A percentile compares a stretch with the other conserved stretches of the same genome.
These are phyloP conservation scores for Nineta flava DNA, from an alignment of 2,888 invertebrate genomes.

Conservation along the genomic window DNA sequence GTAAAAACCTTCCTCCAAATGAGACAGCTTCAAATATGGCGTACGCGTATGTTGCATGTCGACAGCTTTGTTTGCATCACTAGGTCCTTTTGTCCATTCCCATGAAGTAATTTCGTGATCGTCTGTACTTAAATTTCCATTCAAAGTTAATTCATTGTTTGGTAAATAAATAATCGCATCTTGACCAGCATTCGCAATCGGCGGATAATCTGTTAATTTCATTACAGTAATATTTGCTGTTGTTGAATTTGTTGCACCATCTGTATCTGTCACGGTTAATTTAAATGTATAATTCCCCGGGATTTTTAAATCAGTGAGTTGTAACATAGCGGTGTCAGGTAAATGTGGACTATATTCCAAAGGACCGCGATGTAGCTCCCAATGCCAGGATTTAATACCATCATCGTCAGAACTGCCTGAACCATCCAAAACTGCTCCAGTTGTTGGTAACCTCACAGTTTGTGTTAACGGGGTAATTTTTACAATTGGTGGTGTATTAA, in stretches of 20 bases:
- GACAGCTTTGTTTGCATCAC: slow-evolving; percentile 77
- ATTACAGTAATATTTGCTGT: slow-evolving; percentile 79
- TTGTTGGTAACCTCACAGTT: slow-evolving; percentile 77
- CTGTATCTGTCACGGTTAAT: slow-evolving; percentile 81
- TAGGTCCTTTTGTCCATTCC: slow-evolving; percentile 89
- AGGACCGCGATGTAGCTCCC: slow-evolving; percentile 84
- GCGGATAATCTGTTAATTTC: slow-evolving; percentile 86
- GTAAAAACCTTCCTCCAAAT: slow-evolving; percentile 86
- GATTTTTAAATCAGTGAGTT: slow-evolving; percentile 64
- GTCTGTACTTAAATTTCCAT: slow-evolving; percentile 82
- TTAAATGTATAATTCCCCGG: slow-evolving; percentile 85
- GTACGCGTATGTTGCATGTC: slow-evolving; percentile 93
- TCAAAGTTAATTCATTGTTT: slow-evolving; percentile 66
- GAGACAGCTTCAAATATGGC: slow-evolving; percentile 69
- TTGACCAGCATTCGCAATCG: slow-evolving; percentile 84
- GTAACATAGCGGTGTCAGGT: slow-evolving; percentile 65
- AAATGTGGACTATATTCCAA: slow-evolving; percentile 68
- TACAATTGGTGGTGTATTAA: slow-evolving; percentile 70
- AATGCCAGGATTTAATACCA: slow-evolving; percentile 73
- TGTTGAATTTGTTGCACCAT: slow-evolving; percentile 71
- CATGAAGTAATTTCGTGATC: slow-evolving; percentile 86
- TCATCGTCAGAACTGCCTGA: slow-evolving; percentile 65
- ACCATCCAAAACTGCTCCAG: slow-evolving; percentile 79
- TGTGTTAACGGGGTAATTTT: slow-evolving; percentile 74
- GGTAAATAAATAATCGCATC: slow-evolving; percentile 83